Conservation (phyloP, 2,888 invertebrate species). For the Lasiommata megera region DNA sequence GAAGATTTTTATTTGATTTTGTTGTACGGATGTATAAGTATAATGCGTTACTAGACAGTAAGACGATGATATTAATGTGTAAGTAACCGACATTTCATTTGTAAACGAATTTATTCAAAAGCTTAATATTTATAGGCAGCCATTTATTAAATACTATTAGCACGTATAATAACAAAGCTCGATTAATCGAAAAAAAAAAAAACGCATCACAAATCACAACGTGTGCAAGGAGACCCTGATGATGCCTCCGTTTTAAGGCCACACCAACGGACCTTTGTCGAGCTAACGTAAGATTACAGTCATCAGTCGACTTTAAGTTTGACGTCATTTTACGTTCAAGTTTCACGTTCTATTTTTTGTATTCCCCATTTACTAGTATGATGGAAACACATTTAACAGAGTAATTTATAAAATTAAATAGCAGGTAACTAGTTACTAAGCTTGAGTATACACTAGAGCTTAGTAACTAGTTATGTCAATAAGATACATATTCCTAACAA, state of each 20-base stretch:
- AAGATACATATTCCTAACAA: too few relatives aligned
- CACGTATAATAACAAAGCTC: conserved; percentile 1
- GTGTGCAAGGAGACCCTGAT: conserved; percentile 52
- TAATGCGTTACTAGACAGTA: neutral
- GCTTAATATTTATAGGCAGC: conserved; percentile 1
- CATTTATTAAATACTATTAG: conserved; percentile 1
- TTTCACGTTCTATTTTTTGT: too few relatives aligned
- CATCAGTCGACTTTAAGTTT: neutral
- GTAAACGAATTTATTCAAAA: neutral
- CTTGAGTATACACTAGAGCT: too few relatives aligned
- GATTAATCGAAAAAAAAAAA: conserved; percentile 6
- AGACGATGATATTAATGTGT: neutral
- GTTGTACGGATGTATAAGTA: too few relatives aligned
- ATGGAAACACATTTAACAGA: too few relatives aligned
- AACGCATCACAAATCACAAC: conserved; percentile 14
- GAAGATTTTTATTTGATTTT: too few relatives aligned
- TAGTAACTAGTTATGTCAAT: too few relatives aligned
- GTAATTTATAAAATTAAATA: too few relatives aligned
- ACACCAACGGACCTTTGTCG: conserved; percentile 52
- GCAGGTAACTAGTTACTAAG: too few relatives aligned
- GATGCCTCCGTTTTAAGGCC: conserved; percentile 48
- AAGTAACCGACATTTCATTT: neutral
- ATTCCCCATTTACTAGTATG: too few relatives aligned
- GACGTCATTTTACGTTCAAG: too few relatives aligned
- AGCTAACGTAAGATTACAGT: conserved; percentile 35